Evolutionary conservation across 2,113 vertebrate genomes (phyloP).

Genomic region (Cryptotis parvus): DNA sequence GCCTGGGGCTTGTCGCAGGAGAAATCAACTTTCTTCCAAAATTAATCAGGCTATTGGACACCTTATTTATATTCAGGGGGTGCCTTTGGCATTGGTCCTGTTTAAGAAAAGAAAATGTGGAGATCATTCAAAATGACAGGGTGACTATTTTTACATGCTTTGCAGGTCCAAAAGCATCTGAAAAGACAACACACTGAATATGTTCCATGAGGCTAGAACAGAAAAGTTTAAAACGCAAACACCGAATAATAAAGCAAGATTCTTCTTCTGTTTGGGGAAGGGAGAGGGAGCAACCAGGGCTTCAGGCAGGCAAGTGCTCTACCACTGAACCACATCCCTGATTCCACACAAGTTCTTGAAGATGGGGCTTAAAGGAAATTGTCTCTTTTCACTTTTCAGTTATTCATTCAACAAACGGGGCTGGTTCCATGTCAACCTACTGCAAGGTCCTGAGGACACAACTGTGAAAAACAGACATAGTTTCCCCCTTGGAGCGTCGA

Average conservation of each 20-base stretch:
- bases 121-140: conserved; percentile 15
- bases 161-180: neutral
- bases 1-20: conserved; percentile 89
- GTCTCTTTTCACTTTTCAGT: neutral
- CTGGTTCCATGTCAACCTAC: neutral
- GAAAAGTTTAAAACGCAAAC: neutral
- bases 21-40: conserved; percentile 97
- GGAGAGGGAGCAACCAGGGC: too few species aligned
- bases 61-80: conserved; percentile 98
- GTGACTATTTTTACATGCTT: conserved; percentile 1
- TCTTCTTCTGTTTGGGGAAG: neutral
- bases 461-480: neutral
- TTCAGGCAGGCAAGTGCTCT: too few species aligned
- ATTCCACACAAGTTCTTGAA: neutral
- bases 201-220: neutral
- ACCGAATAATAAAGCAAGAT: neutral
- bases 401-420: neutral
- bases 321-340: too few species aligned
- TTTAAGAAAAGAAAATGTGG: conserved; percentile 39
- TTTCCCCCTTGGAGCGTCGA: neutral
- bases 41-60: conserved; percentile 96
- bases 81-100: conserved; percentile 88
- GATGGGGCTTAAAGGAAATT: neutral
- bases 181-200: neutral
- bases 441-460: neutral